Percentiles rank a stretch among this genome's conserved stretches.
phyloP scores from a whole-genome alignment of 2,797 vertebrate genomes.

The Cynopterus sphinx region DNA sequence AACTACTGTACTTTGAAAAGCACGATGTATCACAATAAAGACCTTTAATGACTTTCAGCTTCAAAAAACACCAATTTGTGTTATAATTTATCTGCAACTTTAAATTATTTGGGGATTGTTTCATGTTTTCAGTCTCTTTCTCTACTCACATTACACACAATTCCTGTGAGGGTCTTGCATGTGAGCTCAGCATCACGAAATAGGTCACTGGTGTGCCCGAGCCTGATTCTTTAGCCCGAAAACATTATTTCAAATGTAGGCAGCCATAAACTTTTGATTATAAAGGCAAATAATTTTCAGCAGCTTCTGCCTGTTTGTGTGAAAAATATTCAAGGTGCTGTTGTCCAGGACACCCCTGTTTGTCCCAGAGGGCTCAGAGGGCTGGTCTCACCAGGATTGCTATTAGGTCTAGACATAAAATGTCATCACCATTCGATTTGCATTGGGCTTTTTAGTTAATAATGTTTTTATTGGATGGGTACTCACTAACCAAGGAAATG shows the following conservation, averaged over 20 bases:
- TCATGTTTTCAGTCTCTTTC: background rate
- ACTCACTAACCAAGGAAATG: background rate
- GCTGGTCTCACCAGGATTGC: background rate
- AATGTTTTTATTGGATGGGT: background rate
- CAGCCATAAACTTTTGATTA: background rate
- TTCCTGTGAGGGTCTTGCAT: slow-evolving; percentile 11
- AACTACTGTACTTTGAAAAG: slow-evolving; percentile 38
- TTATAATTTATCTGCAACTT: slow-evolving; percentile 45
- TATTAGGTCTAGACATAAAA: background rate
- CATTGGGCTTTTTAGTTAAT: background rate
- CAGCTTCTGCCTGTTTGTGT: background rate
- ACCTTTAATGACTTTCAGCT: slow-evolving; percentile 54
- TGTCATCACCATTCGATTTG: background rate
- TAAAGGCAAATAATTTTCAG: background rate
- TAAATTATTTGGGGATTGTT: slow-evolving; percentile 25
- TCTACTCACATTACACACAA: background rate
- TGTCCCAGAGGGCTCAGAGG: background rate
- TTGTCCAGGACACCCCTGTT: background rate
- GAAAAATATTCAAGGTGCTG: background rate
- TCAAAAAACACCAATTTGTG: slow-evolving; percentile 61
- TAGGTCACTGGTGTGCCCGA: slow-evolving; percentile 31
- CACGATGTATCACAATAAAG: background rate
- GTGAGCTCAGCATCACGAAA: background rate
- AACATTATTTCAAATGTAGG: slow-evolving; percentile 24
- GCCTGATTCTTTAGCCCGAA: background rate